These are phyloP conservation scores for Macaria notata DNA, from an alignment of 2,888 invertebrate genomes.

Conservation along the genomic window DNA sequence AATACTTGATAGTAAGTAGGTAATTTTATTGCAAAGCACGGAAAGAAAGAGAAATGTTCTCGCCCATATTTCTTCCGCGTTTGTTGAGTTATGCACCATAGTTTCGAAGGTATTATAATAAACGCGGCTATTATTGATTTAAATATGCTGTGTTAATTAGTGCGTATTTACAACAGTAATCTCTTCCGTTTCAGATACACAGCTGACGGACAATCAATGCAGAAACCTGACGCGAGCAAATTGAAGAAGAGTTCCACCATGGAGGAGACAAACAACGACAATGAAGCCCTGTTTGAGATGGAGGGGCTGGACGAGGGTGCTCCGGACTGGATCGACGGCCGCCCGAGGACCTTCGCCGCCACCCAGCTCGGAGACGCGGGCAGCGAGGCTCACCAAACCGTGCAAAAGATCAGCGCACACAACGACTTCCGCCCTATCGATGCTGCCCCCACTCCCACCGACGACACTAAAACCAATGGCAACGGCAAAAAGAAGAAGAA, in stretches of 20 bases:
- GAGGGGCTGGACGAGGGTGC: slow-evolving; percentile 82
- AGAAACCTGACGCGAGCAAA: slow-evolving; percentile 81
- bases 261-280: slow-evolving; percentile 57
- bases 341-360: slow-evolving; percentile 80
- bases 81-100: not conserved
- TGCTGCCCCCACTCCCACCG: slow-evolving; percentile 55
- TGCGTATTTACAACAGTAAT: not conserved
- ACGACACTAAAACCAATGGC: slow-evolving; percentile 79
- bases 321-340: slow-evolving; percentile 73
- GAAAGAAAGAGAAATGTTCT: not conserved
- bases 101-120: not conserved
- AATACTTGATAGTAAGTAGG: not conserved
- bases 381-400: slow-evolving; percentile 76
- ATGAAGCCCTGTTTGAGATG: slow-evolving; percentile 87
- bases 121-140: not conserved
- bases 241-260: slow-evolving; percentile 67
- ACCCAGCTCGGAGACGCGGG: slow-evolving; percentile 74
- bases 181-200: slow-evolving; percentile 75
- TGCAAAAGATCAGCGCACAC: slow-evolving; percentile 84
- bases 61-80: not conserved
- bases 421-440: slow-evolving; percentile 85
- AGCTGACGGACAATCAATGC: slow-evolving; percentile 79
- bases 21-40: slow-evolving; percentile 1
- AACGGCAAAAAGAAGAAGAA: slow-evolving; percentile 88
- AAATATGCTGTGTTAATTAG: not conserved